Evolutionary conservation across 2,888 invertebrate genomes (phyloP).

Genomic region (Fragum sueziense): DNA sequence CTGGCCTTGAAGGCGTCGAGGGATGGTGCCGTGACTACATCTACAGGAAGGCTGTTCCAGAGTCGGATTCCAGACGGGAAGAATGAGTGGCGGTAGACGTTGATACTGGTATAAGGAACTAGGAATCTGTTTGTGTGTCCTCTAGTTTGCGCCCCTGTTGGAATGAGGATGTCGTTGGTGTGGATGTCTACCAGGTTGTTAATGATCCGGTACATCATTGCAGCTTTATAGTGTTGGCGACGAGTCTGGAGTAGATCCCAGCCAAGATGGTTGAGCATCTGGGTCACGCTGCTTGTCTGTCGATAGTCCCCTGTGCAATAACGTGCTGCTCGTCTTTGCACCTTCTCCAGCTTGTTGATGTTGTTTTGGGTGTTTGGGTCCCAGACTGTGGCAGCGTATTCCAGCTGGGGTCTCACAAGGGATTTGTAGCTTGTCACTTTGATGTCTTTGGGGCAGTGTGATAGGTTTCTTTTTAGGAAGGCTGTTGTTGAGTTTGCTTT

Average conservation of each 20-base stretch:
- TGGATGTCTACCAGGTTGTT: slow-evolving; percentile 14
- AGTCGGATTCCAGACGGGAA: slow-evolving; percentile 1
- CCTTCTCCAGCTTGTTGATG: slow-evolving; percentile 32
- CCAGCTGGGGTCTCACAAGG: slow-evolving; percentile 35
- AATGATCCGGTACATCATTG: slow-evolving; percentile 29
- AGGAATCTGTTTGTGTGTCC: slow-evolving; percentile 26
- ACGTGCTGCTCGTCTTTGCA: slow-evolving; percentile 46
- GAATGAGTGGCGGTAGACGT: not conserved
- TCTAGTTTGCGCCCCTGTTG: slow-evolving; percentile 20
- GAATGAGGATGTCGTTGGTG: not conserved
- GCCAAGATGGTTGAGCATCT: slow-evolving; percentile 33
- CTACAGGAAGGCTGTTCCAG: too few species aligned
- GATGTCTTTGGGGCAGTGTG: slow-evolving; percentile 29
- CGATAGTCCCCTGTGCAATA: slow-evolving; percentile 33
- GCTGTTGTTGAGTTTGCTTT: slow-evolving; percentile 39
- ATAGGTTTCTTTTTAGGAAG: slow-evolving; percentile 37
- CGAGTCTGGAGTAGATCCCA: slow-evolving; percentile 23
- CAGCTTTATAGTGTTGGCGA: slow-evolving; percentile 20
- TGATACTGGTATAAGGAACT: slow-evolving; percentile 11
- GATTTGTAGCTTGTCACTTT: slow-evolving; percentile 44
- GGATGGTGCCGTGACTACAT: too few species aligned
- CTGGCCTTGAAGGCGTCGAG: too few species aligned
- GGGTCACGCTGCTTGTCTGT: slow-evolving; percentile 36
- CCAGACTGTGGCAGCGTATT: slow-evolving; percentile 44
- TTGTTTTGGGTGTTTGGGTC: slow-evolving; percentile 32